These are phyloP conservation scores for Gobiocypris rarus DNA, from an alignment of 2,113 vertebrate species.

Conservation along the genomic window DNA sequence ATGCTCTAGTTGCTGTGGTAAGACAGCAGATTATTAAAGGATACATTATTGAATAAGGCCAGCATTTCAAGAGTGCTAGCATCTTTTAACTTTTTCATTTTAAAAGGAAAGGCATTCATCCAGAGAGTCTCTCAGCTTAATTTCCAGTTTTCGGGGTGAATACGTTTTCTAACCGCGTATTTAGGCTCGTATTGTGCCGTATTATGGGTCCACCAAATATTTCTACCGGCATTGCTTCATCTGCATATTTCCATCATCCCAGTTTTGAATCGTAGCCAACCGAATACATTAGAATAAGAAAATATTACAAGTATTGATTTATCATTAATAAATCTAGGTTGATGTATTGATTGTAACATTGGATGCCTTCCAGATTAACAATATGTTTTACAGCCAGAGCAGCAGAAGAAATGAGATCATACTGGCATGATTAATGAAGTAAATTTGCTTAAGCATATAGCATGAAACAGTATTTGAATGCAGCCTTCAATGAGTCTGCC, in stretches of 20 bases:
- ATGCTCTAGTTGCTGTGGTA: slow-evolving; percentile 67
- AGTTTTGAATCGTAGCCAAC: slow-evolving; percentile 67
- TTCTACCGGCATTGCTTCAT: slow-evolving; percentile 52
- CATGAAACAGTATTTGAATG: background rate
- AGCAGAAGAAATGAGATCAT: slow-evolving; percentile 71
- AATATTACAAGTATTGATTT: slow-evolving; percentile 91
- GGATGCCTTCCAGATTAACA: slow-evolving; percentile 73
- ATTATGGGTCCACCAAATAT: background rate
- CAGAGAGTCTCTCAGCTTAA: background rate
- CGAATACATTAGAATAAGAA: slow-evolving; percentile 80
- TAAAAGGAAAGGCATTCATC: slow-evolving; percentile 6
- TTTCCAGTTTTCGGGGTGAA: slow-evolving; percentile 2
- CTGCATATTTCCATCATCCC: slow-evolving; percentile 75
- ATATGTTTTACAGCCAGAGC: slow-evolving; percentile 70
- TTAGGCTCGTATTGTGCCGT: background rate
- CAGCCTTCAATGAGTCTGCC: background rate
- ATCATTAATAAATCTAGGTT: slow-evolving; percentile 83
- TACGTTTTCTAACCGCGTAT: background rate
- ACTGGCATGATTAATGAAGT: slow-evolving; percentile 71
- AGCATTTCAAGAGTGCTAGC: slow-evolving; percentile 47
- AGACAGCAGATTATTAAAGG: slow-evolving; percentile 71
- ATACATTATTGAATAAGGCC: slow-evolving; percentile 68
- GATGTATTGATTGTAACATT: slow-evolving; percentile 82
- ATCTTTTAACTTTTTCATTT: slow-evolving; percentile 22
- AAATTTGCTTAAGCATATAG: slow-evolving; percentile 36